Evolutionary conservation across 1,140 invertebrate genomes (phyloP).

Genomic region (Ctenoplectra terminalis): DNA sequence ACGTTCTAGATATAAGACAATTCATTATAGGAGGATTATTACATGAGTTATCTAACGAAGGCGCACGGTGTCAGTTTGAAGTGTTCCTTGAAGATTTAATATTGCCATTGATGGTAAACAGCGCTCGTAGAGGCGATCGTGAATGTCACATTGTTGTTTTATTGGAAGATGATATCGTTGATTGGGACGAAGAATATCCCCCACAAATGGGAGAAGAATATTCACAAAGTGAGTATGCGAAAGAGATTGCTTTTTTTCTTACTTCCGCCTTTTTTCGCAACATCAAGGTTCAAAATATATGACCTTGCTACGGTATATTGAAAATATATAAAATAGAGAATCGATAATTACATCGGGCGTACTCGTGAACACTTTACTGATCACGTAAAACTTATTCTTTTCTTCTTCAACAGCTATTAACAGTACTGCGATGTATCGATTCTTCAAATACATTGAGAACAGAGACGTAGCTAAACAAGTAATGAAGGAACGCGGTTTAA

Average conservation of each 20-base stretch:
- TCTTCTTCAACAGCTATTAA: constrained; percentile 87
- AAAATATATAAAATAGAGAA: constrained; percentile 30
- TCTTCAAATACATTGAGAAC: constrained; percentile 99
- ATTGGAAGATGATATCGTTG: constrained; percentile 97
- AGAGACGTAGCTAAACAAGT: constrained; percentile 99
- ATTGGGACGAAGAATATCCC: constrained; percentile 99
- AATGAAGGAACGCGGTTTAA: constrained; percentile 98
- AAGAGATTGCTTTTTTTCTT: neutral
- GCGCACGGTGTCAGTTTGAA: constrained; percentile 98
- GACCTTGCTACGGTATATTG: neutral
- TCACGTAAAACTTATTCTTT: neutral
- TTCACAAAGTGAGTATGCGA: constrained; percentile 90
- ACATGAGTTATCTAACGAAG: constrained; percentile 99
- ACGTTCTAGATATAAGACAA: constrained; percentile 16
- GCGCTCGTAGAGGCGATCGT: constrained; percentile 94
- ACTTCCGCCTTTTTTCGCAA: neutral
- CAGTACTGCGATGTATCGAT: constrained; percentile 96
- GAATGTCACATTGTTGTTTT: constrained; percentile 98
- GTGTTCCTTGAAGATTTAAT: constrained; percentile 97
- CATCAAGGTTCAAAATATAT: constrained; percentile 29
- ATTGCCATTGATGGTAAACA: constrained; percentile 97
- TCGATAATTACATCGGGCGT: constrained; percentile 19
- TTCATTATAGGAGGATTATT: constrained; percentile 91
- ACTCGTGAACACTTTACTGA: neutral
- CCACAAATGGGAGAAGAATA: constrained; percentile 99